Base-by-base conservation (phyloP, 2,797 vertebrate genomes). In the Spinus pinus region DNA sequence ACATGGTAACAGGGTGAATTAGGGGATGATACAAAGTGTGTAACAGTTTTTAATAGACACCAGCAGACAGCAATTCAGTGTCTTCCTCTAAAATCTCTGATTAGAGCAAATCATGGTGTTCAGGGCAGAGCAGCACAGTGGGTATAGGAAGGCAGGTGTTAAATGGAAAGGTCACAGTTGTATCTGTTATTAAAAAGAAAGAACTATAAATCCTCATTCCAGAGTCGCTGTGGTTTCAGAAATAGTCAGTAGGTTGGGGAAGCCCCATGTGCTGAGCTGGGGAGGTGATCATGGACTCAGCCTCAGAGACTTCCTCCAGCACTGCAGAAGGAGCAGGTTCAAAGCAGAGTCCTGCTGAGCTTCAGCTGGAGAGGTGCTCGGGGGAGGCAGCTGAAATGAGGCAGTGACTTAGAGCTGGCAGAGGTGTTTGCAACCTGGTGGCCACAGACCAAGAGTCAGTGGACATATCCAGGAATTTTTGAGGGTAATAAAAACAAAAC, bases 201-300 rank as follows among this genome's bases (percentile, higher is more conserved):
- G 96, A 33, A 23, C 96, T 95, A 96, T 95, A 97, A 98, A 79
- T 87, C 95, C 97, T 98, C 94, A 95, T 95, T 98, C 97, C 97
- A 28, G 54, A 56, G 33, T 37, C 30, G 82, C 86, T 60, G 47
- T 51, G 47, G 95, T 87, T 97, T 97, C 96, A 97, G 96, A 97
- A 98, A 93, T 88, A 97, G 96, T 95, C 61, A 33, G 86, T 74
- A 94, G 93, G 89, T 94, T 65, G 25, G 82, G 95, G 97, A 97
- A 97, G 96, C 95, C 94, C 95, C 95, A 62, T 11, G 53, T 97
- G 94, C 79, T 97, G 97, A 98, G 96, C 96, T 97, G 95, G 82
- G 95, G 86, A 97, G 95, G 92, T 97, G 96, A 98, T 98, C 96
- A 96, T 90, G 88, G 66, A 96, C 83, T 86, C 91, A 92, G 96